Conservation (phyloP, 2,888 invertebrate genomes). For the Seira musarum region DNA sequence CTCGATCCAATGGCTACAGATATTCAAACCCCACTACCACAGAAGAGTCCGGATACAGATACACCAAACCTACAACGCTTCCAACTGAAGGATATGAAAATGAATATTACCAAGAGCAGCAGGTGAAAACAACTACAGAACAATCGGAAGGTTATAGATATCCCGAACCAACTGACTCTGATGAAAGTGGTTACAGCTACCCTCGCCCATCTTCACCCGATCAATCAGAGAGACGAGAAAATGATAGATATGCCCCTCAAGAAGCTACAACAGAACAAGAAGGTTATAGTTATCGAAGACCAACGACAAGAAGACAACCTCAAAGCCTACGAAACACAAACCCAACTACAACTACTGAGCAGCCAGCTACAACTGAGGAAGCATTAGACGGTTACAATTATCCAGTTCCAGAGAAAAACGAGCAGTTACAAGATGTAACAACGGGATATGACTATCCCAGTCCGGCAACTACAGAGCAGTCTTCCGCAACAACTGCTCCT, state of each 20-base stretch:
- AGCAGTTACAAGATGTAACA: conserved; percentile 20
- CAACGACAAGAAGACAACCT: conserved; percentile 17
- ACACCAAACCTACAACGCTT: not conserved
- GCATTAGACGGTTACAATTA: conserved; percentile 13
- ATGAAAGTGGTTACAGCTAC: conserved; percentile 23
- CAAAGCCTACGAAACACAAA: not conserved
- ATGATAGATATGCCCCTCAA: not conserved
- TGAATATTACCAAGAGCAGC: not conserved
- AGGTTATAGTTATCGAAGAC: conserved; percentile 36
- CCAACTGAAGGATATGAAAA: not conserved
- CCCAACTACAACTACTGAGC: conserved; percentile 24
- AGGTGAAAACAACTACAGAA: not conserved
- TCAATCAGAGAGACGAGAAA: conserved; percentile 8
- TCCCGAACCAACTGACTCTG: conserved; percentile 16
- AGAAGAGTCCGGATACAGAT: conserved; percentile 25
- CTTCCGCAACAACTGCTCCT: conserved; percentile 2
- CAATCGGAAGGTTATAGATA: conserved; percentile 26
- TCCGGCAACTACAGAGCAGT: conserved; percentile 22
- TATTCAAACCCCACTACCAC: conserved; percentile 19
- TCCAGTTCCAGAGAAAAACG: conserved; percentile 28
- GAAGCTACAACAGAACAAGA: not conserved
- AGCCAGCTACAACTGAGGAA: conserved; percentile 18
- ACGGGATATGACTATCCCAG: conserved; percentile 41
- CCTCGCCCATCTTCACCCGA: conserved; percentile 23
- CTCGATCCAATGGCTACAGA: not conserved